Base-by-base conservation (phyloP, 2,888 invertebrate species). In the Schizaphis graminum region DNA sequence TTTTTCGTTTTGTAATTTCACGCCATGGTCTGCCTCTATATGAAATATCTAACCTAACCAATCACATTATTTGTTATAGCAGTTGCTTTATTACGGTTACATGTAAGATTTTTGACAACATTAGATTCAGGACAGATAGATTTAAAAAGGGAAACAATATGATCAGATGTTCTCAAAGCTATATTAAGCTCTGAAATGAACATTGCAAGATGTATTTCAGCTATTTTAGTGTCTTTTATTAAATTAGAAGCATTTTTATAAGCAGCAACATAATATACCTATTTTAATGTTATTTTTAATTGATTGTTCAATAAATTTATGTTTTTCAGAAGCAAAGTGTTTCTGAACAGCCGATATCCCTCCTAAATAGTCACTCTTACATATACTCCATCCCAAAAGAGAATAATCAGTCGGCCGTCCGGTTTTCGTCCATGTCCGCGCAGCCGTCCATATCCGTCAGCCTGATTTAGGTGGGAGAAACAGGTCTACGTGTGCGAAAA, bases 1-100 rank as follows among this genome's bases (percentile, higher is more conserved):
- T n/a, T n/a, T n/a, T n/a, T n/a, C n/a, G n/a, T n/a, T n/a, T n/a
- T n/a, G n/a, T n/a, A n/a, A n/a, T n/a, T n/a, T n/a, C n/a, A n/a
- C n/a, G n/a, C n/a, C n/a, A n/a, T n/a, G n/a, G n/a, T n/a, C n/a
- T n/a, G n/a, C n/a, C n/a, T n/a, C n/a, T n/a, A n/a, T n/a, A n/a
- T n/a, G n/a, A n/a, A n/a, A n/a, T n/a, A n/a, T n/a, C n/a, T n/a
- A n/a, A n/a, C n/a, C n/a, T n/a, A n/a, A 44, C 94, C 95, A 87
- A 95, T 94, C 26, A 95, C 94, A 94, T 95, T 95, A 94, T 94
- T 94, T 57, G 94, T 91, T 49, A 95, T 94, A 77, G 90, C 93
- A 24, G 94, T 94, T 28, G 94, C 89, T 92, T 94, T 94, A 67
- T 95, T 94, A 84, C 94, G 91, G n/a, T 90, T 88, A 90, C 94